Base-by-base conservation (phyloP, 2,113 vertebrate genomes). In the Phrynosoma blainvillii region DNA sequence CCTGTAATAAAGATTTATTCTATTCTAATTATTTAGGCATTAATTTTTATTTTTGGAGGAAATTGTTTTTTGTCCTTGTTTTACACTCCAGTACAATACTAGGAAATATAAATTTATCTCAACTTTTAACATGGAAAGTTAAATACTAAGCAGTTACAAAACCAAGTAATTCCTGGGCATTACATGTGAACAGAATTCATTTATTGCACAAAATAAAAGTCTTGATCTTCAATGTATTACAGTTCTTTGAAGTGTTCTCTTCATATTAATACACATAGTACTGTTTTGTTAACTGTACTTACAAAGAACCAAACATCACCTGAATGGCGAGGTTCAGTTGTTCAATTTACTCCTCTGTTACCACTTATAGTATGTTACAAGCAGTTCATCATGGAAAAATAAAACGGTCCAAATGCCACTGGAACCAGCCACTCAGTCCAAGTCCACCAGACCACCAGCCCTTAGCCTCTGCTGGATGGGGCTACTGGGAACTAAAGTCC, bases 161-260 rank as follows among this genome's bases (percentile, higher is more conserved):
- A 59, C n/a, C 30, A 74, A 56, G 6, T n/a, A 59, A 70, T 20
- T 27, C 36, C 20, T 20, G 1, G 30, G 12, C 3, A n/a, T 71
- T 83, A 71, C 47, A 83, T 52, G n/a, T n/a, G 66, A 83, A 71
- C 42, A 10, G 30, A 84, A 54, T 73, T 73, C 82, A 84, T 84
- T 84, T 18, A 73, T 20, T 68, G 18, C 11, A 83, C 47, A 42
- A 70, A 68, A 25, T 68, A 40, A 42, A 82, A 23, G 14, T 59
- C 47, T 36, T 65, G 3, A 14, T 68, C 14, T 32, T 82, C 73
- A 12, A 13, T 20, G 42, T 47, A 16, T 68, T 30, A 30, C 23
- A 82, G 42, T 30, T 66, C 5, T 82, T 47, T 21, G 23, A 82
- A 68, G 40, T 42, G 23, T 25, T 42, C 40, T 27, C 65, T 13